phyloP scores from a whole-genome alignment of 2,888 invertebrate genomes.

The Marasmarcha lunaedactyla region DNA sequence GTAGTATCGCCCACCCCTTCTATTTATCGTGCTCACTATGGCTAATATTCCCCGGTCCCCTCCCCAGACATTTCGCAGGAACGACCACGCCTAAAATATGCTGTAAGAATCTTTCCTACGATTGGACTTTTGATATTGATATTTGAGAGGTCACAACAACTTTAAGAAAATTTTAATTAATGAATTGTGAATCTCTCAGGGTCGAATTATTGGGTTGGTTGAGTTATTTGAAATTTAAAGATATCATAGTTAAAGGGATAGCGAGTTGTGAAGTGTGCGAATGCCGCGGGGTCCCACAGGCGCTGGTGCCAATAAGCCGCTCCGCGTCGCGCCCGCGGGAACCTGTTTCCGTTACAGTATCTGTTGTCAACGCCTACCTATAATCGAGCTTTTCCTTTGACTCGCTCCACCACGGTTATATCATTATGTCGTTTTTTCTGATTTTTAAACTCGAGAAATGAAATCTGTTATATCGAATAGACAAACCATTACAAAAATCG shows the following conservation, averaged over 20 bases:
- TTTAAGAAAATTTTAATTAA: no score
- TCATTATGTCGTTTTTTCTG: no score
- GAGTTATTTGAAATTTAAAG: no score
- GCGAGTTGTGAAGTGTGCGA: conserved; percentile 5
- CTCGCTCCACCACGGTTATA: no score
- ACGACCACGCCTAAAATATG: background rate
- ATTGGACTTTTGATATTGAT: no score
- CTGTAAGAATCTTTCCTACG: no score
- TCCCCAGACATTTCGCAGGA: background rate
- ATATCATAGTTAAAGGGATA: background rate
- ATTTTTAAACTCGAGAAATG: no score
- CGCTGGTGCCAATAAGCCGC: conserved; percentile 5
- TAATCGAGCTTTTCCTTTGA: conserved; percentile 4
- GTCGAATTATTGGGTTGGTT: no score
- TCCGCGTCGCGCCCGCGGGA: conserved; percentile 39
- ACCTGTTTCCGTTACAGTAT: conserved; percentile 23
- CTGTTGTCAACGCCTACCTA: conserved; percentile 23
- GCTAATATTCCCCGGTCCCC: background rate
- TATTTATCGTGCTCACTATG: background rate
- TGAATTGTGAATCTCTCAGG: no score
- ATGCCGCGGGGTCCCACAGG: conserved; percentile 6
- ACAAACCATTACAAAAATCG: no score
- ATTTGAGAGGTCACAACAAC: no score
- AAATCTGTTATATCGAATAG: no score
- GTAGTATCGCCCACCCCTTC: background rate